Conservation (phyloP, 2,797 vertebrate species). For the Octomys mimax region DNA sequence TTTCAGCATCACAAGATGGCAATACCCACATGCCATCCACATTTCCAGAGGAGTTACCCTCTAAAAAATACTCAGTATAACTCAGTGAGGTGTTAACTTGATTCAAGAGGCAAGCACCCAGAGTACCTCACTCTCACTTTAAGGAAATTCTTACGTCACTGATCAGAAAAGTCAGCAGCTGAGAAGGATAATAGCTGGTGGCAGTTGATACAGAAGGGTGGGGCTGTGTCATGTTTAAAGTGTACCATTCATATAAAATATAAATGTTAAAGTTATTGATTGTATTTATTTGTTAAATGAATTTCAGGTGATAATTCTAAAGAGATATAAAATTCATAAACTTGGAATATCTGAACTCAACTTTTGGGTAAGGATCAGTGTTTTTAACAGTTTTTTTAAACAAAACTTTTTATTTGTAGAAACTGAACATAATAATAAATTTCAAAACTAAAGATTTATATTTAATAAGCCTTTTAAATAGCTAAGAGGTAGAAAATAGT, state of each 20-base stretch:
- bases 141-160: background rate
- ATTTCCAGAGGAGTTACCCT: background rate
- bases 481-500: background rate
- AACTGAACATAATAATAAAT: background rate
- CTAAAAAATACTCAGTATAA: background rate
- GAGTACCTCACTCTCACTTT: background rate
- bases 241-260: background rate
- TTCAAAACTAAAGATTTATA: constrained; percentile 34
- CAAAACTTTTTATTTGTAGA: constrained; percentile 42
- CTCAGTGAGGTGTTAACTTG: background rate
- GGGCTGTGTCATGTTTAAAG: background rate
- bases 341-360: constrained; percentile 88
- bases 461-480: background rate
- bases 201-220: background rate
- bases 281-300: constrained; percentile 42
- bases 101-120: background rate
- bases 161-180: constrained; percentile 22
- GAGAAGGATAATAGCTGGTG: background rate
- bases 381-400: background rate
- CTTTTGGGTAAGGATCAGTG: constrained; percentile 91
- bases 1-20: background rate
- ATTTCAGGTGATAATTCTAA: constrained; percentile 92
- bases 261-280: constrained; percentile 40
- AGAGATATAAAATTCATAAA: constrained; percentile 89
- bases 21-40: too few species aligned